Evolutionary conservation across 2,797 vertebrate species (phyloP).

Genomic region (Hylomyscus alleni): DNA sequence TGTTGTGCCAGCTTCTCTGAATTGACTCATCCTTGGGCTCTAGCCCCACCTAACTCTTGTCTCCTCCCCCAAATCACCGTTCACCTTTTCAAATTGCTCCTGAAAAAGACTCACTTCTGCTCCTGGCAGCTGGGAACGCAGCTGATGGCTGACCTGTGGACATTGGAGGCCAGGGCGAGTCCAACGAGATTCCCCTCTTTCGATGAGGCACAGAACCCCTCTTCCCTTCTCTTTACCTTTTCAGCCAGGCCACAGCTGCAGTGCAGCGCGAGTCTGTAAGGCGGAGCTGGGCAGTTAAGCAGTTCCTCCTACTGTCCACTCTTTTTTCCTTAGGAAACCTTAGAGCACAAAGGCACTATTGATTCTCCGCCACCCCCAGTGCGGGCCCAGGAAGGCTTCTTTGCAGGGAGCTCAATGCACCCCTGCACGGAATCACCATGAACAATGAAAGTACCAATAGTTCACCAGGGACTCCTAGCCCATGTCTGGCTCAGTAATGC

Average conservation of each 20-base stretch:
- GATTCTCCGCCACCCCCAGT: slow-evolving; percentile 52
- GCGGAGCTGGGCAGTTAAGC: background rate
- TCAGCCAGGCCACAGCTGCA: background rate
- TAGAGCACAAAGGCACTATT: slow-evolving; percentile 79
- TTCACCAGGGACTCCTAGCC: background rate
- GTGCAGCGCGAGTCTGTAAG: background rate
- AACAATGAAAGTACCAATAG: accelerated
- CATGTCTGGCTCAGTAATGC: accelerated
- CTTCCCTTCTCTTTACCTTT: background rate
- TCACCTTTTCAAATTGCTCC: background rate
- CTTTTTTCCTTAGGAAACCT: slow-evolving; percentile 30
- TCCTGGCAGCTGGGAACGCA: background rate
- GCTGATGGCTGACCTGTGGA: background rate
- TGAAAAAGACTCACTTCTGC: background rate
- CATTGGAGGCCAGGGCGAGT: background rate
- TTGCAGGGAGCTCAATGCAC: background rate
- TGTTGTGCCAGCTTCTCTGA: background rate
- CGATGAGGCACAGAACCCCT: background rate
- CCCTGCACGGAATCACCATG: background rate
- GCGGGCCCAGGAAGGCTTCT: background rate
- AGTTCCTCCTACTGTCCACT: slow-evolving; percentile 35
- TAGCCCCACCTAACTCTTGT: background rate
- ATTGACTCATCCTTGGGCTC: background rate
- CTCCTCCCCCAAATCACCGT: slow-evolving; percentile 6
- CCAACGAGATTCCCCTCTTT: background rate